Evolutionary conservation across 30 jellyfish, hydroid and myxozoan genomes (phyloP).

Genomic region (Aurelia aurita): DNA sequence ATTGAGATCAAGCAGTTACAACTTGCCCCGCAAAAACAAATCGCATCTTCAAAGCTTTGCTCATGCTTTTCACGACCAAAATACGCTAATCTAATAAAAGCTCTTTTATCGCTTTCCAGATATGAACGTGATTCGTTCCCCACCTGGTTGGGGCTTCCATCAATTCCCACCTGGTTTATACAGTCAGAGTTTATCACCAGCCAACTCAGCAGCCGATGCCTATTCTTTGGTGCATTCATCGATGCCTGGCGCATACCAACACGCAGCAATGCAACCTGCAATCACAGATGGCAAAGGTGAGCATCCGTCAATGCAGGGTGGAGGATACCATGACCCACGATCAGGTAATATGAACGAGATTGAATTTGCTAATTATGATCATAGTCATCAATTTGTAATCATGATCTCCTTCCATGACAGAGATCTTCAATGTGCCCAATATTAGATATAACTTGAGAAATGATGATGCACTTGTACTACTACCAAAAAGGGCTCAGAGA

Average conservation of each 20-base stretch:
- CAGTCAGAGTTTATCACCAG: constrained; percentile 97
- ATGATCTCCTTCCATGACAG: no score
- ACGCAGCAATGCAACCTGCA: constrained; percentile 77
- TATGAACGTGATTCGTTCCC: constrained; percentile 94
- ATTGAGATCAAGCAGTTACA: no score
- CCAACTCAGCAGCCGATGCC: constrained; percentile 86
- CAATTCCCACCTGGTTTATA: constrained; percentile 85
- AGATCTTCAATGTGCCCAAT: no score
- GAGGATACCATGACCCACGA: constrained; percentile 89
- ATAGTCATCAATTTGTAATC: no score
- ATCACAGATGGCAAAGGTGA: constrained; percentile 73
- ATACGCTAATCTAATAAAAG: neutral
- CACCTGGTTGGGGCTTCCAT: constrained; percentile 96
- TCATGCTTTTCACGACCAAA: no score
- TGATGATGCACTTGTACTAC: no score
- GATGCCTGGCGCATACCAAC: constrained; percentile 82
- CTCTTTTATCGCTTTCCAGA: constrained; percentile 53
- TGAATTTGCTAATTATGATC: no score
- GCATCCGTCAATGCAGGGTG: constrained; percentile 65
- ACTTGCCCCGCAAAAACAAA: no score
- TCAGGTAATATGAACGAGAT: constrained; percentile 11
- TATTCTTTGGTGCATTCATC: constrained; percentile 81
- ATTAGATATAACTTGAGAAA: no score
- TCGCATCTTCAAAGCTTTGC: no score
- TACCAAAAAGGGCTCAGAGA: no score